Conservation (phyloP, 53 echinoderm and acorn worm species). For the Luidia sarsii region DNA sequence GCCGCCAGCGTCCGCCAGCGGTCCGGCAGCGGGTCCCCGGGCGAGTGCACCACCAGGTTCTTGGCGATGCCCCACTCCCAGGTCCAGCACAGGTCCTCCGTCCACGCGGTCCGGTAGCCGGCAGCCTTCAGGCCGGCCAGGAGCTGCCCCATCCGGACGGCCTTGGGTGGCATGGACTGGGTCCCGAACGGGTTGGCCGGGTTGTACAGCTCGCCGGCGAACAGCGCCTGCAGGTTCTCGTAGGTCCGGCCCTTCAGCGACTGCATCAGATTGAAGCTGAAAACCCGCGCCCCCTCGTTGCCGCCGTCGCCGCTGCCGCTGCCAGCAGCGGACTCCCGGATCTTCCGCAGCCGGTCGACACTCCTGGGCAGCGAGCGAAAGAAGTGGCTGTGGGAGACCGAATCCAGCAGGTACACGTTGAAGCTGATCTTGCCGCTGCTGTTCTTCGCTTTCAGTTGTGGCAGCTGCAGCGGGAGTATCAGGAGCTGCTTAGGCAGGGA, state of each 20-base stretch:
- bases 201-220: constrained; percentile 70
- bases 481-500: constrained; percentile 26
- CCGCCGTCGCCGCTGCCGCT: too few relatives aligned
- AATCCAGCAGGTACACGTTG: constrained; percentile 81
- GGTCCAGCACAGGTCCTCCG: constrained; percentile 88
- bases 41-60: constrained; percentile 70
- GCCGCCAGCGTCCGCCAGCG: constrained; percentile 73
- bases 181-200: constrained; percentile 55
- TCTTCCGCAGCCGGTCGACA: constrained; percentile 48
- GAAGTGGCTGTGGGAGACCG: constrained; percentile 89
- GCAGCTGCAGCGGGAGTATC: constrained; percentile 27
- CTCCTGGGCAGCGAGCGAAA: constrained; percentile 76
- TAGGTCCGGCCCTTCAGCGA: constrained; percentile 86
- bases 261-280: constrained; percentile 81
- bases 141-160: constrained; percentile 47
- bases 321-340: constrained; percentile 30
- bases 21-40: constrained; percentile 32
- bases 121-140: constrained; percentile 61
- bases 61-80: constrained; percentile 93
- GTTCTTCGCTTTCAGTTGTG: neutral
- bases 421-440: constrained; percentile 41
- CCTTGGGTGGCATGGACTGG: constrained; percentile 66
- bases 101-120: constrained; percentile 78
- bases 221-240: constrained; percentile 74
- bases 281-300: constrained; percentile 61